Percentiles rank a stretch among this genome's conserved stretches.
phyloP scores from a whole-genome alignment of 2,797 vertebrate genomes.

The Macrochelys suwanniensis region DNA sequence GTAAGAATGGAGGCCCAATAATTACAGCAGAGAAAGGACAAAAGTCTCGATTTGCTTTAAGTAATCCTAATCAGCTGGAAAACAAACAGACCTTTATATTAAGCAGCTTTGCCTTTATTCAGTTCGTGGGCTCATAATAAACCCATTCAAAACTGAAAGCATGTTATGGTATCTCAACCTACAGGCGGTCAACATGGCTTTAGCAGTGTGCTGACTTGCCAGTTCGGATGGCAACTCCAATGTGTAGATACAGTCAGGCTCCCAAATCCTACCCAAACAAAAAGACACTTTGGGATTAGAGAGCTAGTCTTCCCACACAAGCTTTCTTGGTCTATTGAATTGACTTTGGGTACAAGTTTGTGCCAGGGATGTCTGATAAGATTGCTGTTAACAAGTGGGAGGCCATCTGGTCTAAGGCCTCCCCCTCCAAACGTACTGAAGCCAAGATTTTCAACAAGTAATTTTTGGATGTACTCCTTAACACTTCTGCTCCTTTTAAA shows the following conservation, averaged over 20 bases:
- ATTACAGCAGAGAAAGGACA: not conserved
- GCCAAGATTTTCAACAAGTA: not conserved
- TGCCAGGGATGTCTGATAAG: not conserved
- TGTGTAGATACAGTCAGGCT: not conserved
- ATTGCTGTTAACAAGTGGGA: not conserved
- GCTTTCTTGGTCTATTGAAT: not conserved
- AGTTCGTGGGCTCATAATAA: not conserved
- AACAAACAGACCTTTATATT: not conserved
- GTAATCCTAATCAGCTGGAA: not conserved
- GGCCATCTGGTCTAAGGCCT: not conserved
- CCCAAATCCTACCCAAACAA: not conserved
- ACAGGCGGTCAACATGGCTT: not conserved
- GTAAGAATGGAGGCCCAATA: not conserved
- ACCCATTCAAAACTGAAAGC: not conserved
- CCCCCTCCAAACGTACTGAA: not conserved
- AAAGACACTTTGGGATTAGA: not conserved
- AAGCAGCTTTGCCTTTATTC: not conserved
- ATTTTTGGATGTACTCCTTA: not conserved
- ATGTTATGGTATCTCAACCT: not conserved
- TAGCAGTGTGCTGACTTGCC: not conserved
- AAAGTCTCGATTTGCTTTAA: not conserved
- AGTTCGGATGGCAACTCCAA: not conserved
- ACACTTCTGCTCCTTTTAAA: not conserved
- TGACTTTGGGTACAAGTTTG: not conserved
- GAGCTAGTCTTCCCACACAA: not conserved